Conservation (phyloP, 2,888 invertebrate species). For the Erynnis tages region DNA sequence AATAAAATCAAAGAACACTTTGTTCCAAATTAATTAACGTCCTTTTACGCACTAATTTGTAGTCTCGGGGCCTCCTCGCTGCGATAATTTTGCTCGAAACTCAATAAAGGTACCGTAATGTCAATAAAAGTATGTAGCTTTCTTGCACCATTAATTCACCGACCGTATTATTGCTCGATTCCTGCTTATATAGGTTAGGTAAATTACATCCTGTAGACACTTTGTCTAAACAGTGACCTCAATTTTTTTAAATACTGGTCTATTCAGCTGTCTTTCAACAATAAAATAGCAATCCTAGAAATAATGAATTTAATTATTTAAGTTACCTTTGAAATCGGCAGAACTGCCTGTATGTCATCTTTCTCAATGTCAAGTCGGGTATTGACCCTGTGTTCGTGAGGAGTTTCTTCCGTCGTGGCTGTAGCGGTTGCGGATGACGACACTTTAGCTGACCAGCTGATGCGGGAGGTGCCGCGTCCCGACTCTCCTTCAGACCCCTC, state of each 20-base stretch:
- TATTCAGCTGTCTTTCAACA: too few relatives aligned
- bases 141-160: conserved; percentile 58
- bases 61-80: not conserved
- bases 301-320: not conserved
- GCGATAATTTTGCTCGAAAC: conserved; percentile 48
- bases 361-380: conserved; percentile 94
- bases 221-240: too few relatives aligned
- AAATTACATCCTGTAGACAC: conserved; percentile 33
- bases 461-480: conserved; percentile 90
- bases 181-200: conserved; percentile 65
- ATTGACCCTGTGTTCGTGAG: conserved; percentile 84
- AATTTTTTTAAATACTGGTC: too few relatives aligned
- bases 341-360: conserved; percentile 95
- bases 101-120: conserved; percentile 65
- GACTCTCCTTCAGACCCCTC: conserved; percentile 77
- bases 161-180: conserved; percentile 62
- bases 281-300: not conserved
- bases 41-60: conserved; percentile 17
- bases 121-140: conserved; percentile 62
- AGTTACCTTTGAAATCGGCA: conserved; percentile 95
- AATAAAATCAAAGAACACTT: conserved; percentile 11
- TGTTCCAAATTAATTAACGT: not conserved
- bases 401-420: conserved; percentile 66
- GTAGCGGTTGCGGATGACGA: conserved; percentile 54
- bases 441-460: conserved; percentile 90